These are phyloP conservation scores for Ailurus styani DNA, from an alignment of 2,113 vertebrate genomes.

Conservation along the genomic window DNA sequence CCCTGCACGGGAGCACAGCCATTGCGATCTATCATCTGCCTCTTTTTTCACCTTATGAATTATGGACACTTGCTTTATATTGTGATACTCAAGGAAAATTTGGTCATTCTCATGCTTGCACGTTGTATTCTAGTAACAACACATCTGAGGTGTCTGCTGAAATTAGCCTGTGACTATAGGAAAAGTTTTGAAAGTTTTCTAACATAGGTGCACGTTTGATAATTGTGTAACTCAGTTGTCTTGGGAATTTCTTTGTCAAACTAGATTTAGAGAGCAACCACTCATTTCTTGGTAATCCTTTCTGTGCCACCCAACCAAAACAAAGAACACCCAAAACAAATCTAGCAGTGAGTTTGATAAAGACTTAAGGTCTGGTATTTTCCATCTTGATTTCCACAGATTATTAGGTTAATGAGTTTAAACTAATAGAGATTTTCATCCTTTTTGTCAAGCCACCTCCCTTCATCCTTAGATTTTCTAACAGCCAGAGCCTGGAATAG, in stretches of 20 bases:
- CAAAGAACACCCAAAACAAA: background rate
- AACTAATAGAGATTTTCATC: background rate
- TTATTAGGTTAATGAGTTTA: slow-evolving; percentile 25
- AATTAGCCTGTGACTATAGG: background rate
- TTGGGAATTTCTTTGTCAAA: background rate
- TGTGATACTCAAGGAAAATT: background rate
- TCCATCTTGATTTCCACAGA: background rate
- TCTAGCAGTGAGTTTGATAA: slow-evolving; percentile 15
- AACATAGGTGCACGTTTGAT: background rate
- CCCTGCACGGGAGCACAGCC: background rate
- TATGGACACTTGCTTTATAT: background rate
- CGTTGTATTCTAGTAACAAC: background rate
- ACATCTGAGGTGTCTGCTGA: background rate
- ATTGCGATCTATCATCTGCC: background rate
- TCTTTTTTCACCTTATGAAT: background rate
- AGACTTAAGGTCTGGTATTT: background rate
- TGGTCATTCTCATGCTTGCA: background rate
- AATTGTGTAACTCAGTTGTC: background rate
- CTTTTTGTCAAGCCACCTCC: background rate
- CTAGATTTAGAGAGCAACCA: background rate
- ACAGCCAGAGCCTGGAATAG: background rate
- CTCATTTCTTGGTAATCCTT: background rate
- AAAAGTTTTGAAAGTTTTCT: background rate
- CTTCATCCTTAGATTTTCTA: slow-evolving; percentile 22
- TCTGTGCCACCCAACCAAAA: background rate